Evolutionary conservation across 92 coral and sea anemone species (phyloP).

Genomic region (Porites divaricata): DNA sequence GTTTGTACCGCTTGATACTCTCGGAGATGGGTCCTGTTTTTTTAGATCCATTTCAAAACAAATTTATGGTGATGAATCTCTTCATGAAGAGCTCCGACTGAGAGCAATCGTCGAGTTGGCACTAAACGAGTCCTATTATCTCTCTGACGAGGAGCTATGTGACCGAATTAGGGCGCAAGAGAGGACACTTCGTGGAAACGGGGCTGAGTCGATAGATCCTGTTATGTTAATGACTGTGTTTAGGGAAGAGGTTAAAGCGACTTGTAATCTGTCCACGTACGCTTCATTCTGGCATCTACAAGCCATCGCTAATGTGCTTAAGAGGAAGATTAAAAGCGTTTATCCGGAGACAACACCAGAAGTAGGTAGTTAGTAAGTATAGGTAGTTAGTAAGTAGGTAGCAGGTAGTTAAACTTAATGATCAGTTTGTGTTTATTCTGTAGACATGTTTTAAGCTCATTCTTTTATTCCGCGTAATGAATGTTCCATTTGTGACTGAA

Average conservation of each 20-base stretch:
- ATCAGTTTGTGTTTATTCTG: background rate
- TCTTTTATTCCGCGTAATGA: too few species aligned
- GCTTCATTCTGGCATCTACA: slow-evolving; percentile 20
- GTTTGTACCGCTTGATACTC: background rate
- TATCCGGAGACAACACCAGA: background rate
- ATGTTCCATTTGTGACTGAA: too few species aligned
- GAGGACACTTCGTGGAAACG: background rate
- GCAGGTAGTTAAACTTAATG: background rate
- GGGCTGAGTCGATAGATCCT: background rate
- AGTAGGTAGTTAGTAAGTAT: background rate
- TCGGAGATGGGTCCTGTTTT: slow-evolving; percentile 27
- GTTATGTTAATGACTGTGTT: background rate
- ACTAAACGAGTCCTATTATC: slow-evolving; percentile 5
- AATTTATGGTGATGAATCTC: background rate
- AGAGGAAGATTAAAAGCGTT: background rate
- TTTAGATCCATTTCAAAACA: background rate
- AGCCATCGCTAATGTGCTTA: slow-evolving; percentile 4
- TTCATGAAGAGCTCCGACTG: slow-evolving; percentile 9
- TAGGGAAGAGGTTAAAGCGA: background rate
- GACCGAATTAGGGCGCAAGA: slow-evolving; percentile 17
- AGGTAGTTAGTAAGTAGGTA: too few species aligned
- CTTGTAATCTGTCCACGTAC: background rate
- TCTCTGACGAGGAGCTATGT: slow-evolving; percentile 2
- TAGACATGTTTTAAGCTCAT: background rate
- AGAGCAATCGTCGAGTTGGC: slow-evolving; percentile 9